phyloP scores from a whole-genome alignment of 2,888 invertebrate species.

The Nephrocerus scutellatus region DNA sequence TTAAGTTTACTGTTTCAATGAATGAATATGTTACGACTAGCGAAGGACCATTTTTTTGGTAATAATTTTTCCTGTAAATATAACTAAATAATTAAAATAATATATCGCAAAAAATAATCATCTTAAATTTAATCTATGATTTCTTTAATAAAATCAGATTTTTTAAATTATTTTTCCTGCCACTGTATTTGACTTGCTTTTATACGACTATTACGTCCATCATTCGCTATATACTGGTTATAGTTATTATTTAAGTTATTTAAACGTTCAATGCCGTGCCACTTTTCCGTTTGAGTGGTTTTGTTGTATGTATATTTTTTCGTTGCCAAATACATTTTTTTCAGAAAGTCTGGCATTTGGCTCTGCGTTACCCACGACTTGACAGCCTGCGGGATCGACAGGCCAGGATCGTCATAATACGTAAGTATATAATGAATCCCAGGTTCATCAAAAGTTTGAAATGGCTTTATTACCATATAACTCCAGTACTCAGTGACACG shows the following conservation, averaged over 20 bases:
- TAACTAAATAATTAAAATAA: conserved; percentile 4
- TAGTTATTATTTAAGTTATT: conserved; percentile 27
- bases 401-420: conserved; percentile 81
- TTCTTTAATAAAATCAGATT: neutral
- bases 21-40: too few relatives aligned
- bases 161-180: conserved; percentile 3
- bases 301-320: conserved; percentile 51
- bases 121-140: neutral
- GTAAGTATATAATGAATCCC: conserved; percentile 66
- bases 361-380: conserved; percentile 68
- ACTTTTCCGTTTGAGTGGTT: conserved; percentile 45
- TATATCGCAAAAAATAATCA: conserved; percentile 6
- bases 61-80: conserved; percentile 1
- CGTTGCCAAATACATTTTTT: conserved; percentile 63
- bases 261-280: conserved; percentile 27
- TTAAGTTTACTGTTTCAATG: too few relatives aligned
- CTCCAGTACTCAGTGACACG: conserved; percentile 80
- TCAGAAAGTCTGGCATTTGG: conserved; percentile 71
- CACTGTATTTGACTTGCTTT: conserved; percentile 9
- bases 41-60: too few relatives aligned
- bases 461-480: conserved; percentile 73
- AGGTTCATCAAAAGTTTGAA: conserved; percentile 39
- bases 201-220: conserved; percentile 34
- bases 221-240: conserved; percentile 37
- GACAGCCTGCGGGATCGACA: conserved; percentile 63